A percentile compares a stretch with the other conserved stretches of the same genome.
phyloP scores from a whole-genome alignment of 1,140 invertebrate genomes.

The Drosophila mauritiana region DNA sequence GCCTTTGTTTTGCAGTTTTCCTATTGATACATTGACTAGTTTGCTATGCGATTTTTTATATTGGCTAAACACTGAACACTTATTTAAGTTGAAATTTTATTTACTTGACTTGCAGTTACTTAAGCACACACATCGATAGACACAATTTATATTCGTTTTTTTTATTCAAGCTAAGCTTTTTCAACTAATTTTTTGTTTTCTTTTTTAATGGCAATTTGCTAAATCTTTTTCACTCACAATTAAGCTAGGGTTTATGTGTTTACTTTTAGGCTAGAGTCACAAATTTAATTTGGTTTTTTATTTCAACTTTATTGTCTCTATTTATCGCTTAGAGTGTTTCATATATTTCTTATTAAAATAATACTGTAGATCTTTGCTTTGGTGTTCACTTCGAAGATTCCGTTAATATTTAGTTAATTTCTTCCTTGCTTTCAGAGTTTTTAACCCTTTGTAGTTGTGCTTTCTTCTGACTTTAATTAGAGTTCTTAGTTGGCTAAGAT shows the following conservation, averaged over 20 bases:
- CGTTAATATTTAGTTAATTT: constrained; percentile 9
- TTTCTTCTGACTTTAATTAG: neutral
- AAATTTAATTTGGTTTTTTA: constrained; percentile 42
- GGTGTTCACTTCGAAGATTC: constrained; percentile 31
- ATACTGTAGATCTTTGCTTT: constrained; percentile 50
- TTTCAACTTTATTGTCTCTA: constrained; percentile 56
- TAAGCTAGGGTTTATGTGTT: constrained; percentile 33
- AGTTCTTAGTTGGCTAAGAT: constrained; percentile 30
- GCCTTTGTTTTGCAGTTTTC: constrained; percentile 10
- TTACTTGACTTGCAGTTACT: constrained; percentile 44
- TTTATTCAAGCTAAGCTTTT: constrained; percentile 63
- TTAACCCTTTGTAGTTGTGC: constrained; percentile 32
- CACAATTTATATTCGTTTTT: constrained; percentile 28
- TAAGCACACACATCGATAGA: constrained; percentile 60
- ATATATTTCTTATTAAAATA: constrained; percentile 44
- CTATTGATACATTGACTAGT: constrained; percentile 50
- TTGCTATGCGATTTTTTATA: constrained; percentile 28
- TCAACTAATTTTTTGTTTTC: constrained; percentile 17
- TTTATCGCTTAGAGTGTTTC: constrained; percentile 39
- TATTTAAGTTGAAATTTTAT: constrained; percentile 42
- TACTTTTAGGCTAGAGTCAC: constrained; percentile 41
- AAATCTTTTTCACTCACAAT: constrained; percentile 41
- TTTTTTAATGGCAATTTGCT: constrained; percentile 41
- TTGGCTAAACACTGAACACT: constrained; percentile 61
- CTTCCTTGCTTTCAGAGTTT: constrained; percentile 44